Conservation (phyloP, 2,113 vertebrate genomes). For the Entelurus aequoreus region DNA sequence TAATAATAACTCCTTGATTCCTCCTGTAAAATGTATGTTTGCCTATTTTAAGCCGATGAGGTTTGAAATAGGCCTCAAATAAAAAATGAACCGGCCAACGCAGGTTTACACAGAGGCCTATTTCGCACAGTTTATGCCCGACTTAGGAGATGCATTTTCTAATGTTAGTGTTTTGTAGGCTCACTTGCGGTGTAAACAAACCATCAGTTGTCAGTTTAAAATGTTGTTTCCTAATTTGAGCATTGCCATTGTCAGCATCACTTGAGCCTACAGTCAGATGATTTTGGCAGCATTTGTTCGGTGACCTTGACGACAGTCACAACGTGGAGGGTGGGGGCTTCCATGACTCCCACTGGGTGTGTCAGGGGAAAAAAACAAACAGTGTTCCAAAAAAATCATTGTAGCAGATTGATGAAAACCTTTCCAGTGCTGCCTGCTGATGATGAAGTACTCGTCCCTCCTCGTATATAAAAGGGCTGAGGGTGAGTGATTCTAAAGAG, state of each 20-base stretch:
- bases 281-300: slow-evolving; percentile 47
- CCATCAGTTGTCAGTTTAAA: background rate
- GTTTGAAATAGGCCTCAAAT: no score
- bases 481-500: slow-evolving; percentile 54
- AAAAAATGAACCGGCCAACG: no score
- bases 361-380: slow-evolving; percentile 9
- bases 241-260: slow-evolving; percentile 26
- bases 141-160: no score
- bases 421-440: slow-evolving; percentile 35
- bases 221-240: slow-evolving; percentile 9
- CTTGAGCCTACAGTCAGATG: slow-evolving; percentile 52
- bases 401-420: slow-evolving; percentile 51
- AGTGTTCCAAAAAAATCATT: slow-evolving; percentile 31
- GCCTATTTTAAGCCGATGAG: no score
- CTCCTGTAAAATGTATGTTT: no score
- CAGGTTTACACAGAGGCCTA: no score
- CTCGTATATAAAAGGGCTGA: slow-evolving; percentile 35
- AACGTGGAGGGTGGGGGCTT: slow-evolving; percentile 10
- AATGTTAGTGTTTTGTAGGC: no score
- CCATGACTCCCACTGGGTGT: slow-evolving; percentile 43
- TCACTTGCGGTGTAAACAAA: background rate
- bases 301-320: slow-evolving; percentile 53
- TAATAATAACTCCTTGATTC: no score
- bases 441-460: slow-evolving; percentile 48
- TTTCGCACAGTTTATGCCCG: no score